A percentile compares a stretch with the other conserved stretches of the same genome.
Evolutionary conservation across 2,113 vertebrate species (phyloP).

Genomic region (Rhinolophus ferrumequinum): DNA sequence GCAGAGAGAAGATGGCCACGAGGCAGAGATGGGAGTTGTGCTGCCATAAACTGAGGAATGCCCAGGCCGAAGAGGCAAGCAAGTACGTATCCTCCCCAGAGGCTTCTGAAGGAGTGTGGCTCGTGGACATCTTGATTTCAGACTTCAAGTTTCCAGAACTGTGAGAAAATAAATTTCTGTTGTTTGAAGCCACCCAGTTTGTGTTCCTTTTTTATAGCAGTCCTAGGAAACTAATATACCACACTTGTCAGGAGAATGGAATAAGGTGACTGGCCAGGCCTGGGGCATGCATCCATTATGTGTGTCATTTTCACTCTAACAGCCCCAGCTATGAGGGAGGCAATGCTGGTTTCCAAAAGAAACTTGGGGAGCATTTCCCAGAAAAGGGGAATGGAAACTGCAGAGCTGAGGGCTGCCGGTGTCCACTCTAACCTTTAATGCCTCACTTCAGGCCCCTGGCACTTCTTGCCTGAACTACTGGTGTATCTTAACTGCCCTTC

Average conservation of each 20-base stretch:
- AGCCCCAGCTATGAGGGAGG: not conserved
- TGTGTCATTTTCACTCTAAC: not conserved
- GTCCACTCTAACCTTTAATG: not conserved
- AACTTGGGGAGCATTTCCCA: not conserved
- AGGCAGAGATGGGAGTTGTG: not conserved
- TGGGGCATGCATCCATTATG: accelerated
- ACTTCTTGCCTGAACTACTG: not conserved
- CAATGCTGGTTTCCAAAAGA: not conserved
- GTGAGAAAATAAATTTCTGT: not conserved
- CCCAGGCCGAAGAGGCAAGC: no score
- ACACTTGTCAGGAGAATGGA: not conserved
- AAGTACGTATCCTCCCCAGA: not conserved
- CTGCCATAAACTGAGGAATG: not conserved
- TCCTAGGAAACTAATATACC: not conserved
- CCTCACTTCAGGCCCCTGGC: not conserved
- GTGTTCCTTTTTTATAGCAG: no score
- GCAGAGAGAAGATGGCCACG: not conserved
- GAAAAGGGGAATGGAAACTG: not conserved
- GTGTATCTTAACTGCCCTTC: not conserved
- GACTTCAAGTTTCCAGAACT: not conserved
- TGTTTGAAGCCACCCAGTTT: not conserved
- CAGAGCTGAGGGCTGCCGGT: not conserved
- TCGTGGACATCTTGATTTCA: not conserved
- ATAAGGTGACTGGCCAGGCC: not conserved
- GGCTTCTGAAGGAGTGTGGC: not conserved